These are phyloP conservation scores for Opisthograptis luteolata DNA, from an alignment of 2,888 invertebrate genomes.

Conservation along the genomic window DNA sequence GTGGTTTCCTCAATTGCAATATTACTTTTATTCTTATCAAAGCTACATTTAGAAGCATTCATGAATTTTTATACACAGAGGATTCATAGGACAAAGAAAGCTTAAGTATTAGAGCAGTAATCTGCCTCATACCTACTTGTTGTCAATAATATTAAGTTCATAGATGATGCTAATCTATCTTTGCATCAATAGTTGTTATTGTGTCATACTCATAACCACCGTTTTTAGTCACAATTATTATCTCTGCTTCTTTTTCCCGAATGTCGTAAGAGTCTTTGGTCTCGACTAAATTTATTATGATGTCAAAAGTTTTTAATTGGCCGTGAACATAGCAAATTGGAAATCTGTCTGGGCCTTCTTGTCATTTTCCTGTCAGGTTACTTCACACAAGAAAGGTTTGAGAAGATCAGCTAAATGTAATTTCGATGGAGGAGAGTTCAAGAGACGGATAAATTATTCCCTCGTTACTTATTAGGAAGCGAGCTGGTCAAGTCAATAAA, in stretches of 20 bases:
- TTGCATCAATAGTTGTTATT: conserved; percentile 4
- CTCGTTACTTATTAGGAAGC: conserved; percentile 1
- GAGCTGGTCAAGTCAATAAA: conserved; percentile 10
- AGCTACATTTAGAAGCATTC: not conserved
- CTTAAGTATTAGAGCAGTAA: not conserved
- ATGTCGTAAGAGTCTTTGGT: too few relatives aligned
- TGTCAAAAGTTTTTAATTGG: not conserved
- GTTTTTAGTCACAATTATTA: conserved; percentile 20
- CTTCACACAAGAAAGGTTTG: not conserved
- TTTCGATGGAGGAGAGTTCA: too few relatives aligned
- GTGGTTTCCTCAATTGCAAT: conserved; percentile 30
- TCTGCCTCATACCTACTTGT: not conserved
- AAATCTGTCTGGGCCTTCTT: not conserved
- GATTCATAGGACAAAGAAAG: too few relatives aligned
- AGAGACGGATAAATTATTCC: conserved; percentile 3
- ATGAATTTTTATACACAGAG: too few relatives aligned
- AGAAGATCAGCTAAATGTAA: not conserved
- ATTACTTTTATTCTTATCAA: not conserved
- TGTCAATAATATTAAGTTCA: not conserved
- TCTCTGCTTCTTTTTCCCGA: too few relatives aligned
- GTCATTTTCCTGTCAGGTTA: not conserved
- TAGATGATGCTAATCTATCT: not conserved
- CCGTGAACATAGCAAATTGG: conserved; percentile 1
- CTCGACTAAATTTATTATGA: not conserved
- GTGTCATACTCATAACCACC: conserved; percentile 20